Base-by-base conservation (phyloP, 2,113 vertebrate species). In the Hyla sarda region DNA sequence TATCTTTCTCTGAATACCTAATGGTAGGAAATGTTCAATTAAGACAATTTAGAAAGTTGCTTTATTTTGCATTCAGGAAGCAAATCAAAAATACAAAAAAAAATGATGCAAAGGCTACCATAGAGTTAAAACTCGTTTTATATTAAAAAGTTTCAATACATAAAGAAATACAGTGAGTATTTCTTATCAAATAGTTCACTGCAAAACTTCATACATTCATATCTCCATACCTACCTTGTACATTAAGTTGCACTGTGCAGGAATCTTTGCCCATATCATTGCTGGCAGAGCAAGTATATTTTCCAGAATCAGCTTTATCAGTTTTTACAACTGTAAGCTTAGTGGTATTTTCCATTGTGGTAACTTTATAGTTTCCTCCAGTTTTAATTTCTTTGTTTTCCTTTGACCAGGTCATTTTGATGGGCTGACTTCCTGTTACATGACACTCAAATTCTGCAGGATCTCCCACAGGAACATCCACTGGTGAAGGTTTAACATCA, bases 201-300 rank as follows among this genome's bases (percentile, higher is more conserved):
- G 41, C 41, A 41, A 41, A 41, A 41, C 8, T 41, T 7, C 28
- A 54, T 12, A 71, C 60, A 60, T 82, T 25, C n/a, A n/a, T n/a
- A n/a, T n/a, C n/a, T n/a, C n/a, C n/a, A n/a, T n/a, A n/a, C 87
- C 90, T 97, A 99, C 98, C 98, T 97, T 97, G 98, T 84, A 98
- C 95, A 60, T 91, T 92, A 87, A 99, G 93, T 5, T 96, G 95
- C 88, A 95, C 92, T 65, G 93, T 95, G 89, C 96, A 98, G 88
- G 96, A 96, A 71, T 98, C 97, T 88, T 97, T 97, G 58, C 98
- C 98, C 89, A 96, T 92, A 92, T 99, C 98, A 88, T 99, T 99
- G 81, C 93, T 93, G 88, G 96, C 96, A 82, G 95, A 93, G 87
- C 98, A 99, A 79, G 95, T 95, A 77, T 99, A 99, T 5, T 91